Percentiles rank a stretch among this genome's conserved stretches.
Evolutionary conservation across 1,140 invertebrate genomes (phyloP).

Genomic region (Drosophila nigrodunni): DNA sequence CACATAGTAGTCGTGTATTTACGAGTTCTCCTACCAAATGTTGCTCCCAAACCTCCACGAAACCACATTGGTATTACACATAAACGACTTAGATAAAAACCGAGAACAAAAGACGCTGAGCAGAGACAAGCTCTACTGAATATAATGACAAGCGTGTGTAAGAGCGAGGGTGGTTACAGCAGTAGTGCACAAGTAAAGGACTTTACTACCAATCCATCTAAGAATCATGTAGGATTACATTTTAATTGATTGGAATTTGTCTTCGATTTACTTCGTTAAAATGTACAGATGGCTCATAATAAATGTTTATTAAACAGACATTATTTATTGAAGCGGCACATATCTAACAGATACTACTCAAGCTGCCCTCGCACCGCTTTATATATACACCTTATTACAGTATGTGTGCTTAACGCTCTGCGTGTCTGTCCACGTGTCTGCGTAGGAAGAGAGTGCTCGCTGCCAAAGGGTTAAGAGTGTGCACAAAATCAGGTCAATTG

Average conservation of each 20-base stretch:
- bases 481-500: slow-evolving; percentile 78
- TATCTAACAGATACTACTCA: background rate
- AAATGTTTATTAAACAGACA: too few relatives aligned
- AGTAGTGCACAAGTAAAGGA: background rate
- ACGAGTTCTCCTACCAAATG: too few relatives aligned
- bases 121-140: slow-evolving; percentile 68
- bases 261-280: too few relatives aligned
- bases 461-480: slow-evolving; percentile 77
- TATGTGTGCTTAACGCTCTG: slow-evolving; percentile 15
- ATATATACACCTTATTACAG: slow-evolving; percentile 9
- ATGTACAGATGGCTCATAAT: too few relatives aligned
- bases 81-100: slow-evolving; percentile 71
- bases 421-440: slow-evolving; percentile 24
- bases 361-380: slow-evolving; percentile 18
- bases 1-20: background rate
- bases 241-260: too few relatives aligned
- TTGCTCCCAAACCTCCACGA: background rate
- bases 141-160: slow-evolving; percentile 63
- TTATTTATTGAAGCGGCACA: background rate
- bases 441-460: slow-evolving; percentile 11
- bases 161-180: slow-evolving; percentile 13
- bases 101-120: slow-evolving; percentile 73
- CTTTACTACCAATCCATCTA: background rate
- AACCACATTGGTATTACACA: slow-evolving; percentile 47
- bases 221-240: too few relatives aligned